phyloP scores from a whole-genome alignment of 2,113 vertebrate genomes.

The Cavia porcellus region DNA sequence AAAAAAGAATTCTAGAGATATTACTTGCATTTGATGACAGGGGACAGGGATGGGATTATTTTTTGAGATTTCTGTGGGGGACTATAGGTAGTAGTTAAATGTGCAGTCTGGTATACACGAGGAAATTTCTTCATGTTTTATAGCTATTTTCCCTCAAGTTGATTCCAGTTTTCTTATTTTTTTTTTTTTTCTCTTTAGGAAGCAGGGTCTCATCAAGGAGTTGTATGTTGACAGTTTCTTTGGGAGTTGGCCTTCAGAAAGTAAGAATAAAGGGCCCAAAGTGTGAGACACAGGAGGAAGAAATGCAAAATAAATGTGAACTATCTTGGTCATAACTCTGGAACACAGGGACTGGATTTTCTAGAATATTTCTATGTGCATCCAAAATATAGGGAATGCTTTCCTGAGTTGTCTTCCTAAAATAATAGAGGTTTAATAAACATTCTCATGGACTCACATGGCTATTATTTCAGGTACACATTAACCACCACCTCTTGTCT shows the following conservation, averaged over 20 bases:
- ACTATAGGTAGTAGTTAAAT: background rate
- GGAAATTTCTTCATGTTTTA: background rate
- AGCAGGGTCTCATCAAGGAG: background rate
- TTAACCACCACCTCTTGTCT: background rate
- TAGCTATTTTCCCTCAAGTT: background rate
- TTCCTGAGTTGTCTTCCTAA: background rate
- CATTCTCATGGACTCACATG: background rate
- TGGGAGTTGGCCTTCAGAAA: background rate
- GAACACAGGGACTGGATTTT: background rate
- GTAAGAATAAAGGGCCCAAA: background rate
- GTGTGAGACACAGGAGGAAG: background rate
- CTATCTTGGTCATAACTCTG: background rate
- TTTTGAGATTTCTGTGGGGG: conserved; percentile 3
- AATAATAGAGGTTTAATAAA: background rate
- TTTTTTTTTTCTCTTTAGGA: background rate
- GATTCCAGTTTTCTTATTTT: background rate
- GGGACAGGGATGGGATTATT: background rate
- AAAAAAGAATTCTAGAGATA: background rate
- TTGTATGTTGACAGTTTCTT: background rate
- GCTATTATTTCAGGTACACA: background rate
- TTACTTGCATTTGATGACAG: background rate
- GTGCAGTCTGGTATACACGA: background rate
- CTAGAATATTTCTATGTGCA: background rate
- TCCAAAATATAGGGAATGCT: background rate
- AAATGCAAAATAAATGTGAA: background rate